Evolutionary conservation across 1,140 invertebrate genomes (phyloP).

Genomic region (Drosophila sproati): DNA sequence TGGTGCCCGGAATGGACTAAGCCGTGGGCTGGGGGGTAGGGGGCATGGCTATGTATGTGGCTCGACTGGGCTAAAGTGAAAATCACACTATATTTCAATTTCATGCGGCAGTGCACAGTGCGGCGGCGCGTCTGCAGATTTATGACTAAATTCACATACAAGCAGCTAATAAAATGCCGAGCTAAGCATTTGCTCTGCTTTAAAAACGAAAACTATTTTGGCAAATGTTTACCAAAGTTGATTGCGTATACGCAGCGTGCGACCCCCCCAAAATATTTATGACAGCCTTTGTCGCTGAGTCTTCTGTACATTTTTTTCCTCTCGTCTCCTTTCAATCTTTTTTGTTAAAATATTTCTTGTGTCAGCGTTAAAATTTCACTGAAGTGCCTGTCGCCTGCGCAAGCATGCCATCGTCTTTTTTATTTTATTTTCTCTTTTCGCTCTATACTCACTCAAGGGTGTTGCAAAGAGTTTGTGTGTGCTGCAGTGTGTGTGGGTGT

Average conservation of each 20-base stretch:
- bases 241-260: constrained; percentile 80
- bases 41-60: background rate
- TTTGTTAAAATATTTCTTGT: constrained; percentile 78
- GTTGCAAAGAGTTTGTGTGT: constrained; percentile 68
- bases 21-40: constrained; percentile 2
- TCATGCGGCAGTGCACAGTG: constrained; percentile 76
- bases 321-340: constrained; percentile 31
- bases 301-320: constrained; percentile 16
- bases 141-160: constrained; percentile 81
- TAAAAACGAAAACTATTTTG: constrained; percentile 78
- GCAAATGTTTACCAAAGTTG: constrained; percentile 75
- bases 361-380: constrained; percentile 78
- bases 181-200: constrained; percentile 74
- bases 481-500: constrained; percentile 17
- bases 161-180: constrained; percentile 80
- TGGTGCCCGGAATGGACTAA: background rate
- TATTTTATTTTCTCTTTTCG: background rate
- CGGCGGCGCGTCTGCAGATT: constrained; percentile 69
- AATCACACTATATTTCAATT: constrained; percentile 83
- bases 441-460: constrained; percentile 72
- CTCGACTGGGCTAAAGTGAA: constrained; percentile 68
- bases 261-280: constrained; percentile 58
- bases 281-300: constrained; percentile 55
- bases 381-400: constrained; percentile 73
- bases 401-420: constrained; percentile 57